These are phyloP conservation scores for Coptodon rendalli DNA, from an alignment of 2,113 vertebrate genomes.

Conservation along the genomic window DNA sequence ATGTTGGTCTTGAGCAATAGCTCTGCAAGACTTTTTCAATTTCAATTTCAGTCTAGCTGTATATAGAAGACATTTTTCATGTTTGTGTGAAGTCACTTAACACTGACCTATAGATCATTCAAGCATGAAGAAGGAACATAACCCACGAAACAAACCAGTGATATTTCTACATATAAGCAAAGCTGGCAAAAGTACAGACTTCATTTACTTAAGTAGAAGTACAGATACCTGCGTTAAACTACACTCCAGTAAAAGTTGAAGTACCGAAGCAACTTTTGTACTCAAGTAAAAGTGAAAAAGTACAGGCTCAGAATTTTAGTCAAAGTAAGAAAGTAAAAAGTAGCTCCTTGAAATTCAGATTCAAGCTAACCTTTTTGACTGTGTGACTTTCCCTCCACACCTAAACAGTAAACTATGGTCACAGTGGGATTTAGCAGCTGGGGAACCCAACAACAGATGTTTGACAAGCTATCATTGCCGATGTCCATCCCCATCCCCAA, in stretches of 20 bases:
- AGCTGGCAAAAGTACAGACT: background rate
- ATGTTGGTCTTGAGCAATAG: background rate
- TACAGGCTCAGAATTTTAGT: background rate
- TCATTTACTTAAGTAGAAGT: background rate
- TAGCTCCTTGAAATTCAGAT: background rate
- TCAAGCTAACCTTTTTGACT: background rate
- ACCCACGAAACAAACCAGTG: background rate
- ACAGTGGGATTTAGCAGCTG: background rate
- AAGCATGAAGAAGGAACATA: rapidly evolving
- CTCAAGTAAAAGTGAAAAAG: background rate
- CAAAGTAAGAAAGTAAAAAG: background rate
- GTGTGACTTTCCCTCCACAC: background rate
- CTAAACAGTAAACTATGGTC: background rate
- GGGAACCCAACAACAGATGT: background rate
- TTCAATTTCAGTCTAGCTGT: background rate
- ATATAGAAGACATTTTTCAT: background rate
- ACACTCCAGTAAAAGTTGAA: background rate
- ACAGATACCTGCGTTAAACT: background rate
- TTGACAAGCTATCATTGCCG: background rate
- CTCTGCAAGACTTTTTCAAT: background rate
- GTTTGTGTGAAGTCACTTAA: background rate
- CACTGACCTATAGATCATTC: background rate
- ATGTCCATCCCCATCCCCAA: background rate
- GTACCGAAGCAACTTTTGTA: background rate
- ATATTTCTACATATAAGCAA: background rate